Base-by-base conservation (phyloP, 2,797 vertebrate genomes). In the Anolis apletophallus region DNA sequence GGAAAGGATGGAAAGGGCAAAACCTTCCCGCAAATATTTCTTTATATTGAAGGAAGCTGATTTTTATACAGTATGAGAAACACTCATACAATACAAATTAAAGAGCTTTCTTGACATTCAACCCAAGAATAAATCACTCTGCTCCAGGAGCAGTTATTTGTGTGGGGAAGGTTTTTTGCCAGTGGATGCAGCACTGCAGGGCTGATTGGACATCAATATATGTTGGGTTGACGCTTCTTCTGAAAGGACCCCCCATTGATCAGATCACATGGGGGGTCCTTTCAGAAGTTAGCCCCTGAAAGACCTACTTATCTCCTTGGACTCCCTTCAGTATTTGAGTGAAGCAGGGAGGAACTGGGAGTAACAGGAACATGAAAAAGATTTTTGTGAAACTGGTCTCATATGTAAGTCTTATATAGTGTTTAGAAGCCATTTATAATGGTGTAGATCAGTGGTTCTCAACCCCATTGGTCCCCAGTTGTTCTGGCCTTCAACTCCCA, bases 101-200 rank as follows among this genome's bases (percentile, higher is more conserved):
- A 17, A 3, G 34, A 88, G 83, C 59, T 81, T 55, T 13, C 83
- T 76, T 89, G 81, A 59, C 67, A 90, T 82, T 80, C 83, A n/a
- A n/a, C n/a, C n/a, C n/a, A 89, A 79, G 80, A 89, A 64, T 87
- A 50, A 21, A 59, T 87, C 23, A 40, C 2, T 36, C 32, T 83
- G 2, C 8, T 59, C 26, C 14, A 12, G 5, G 54, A 61, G 19
- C 36, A 69, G 40, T 73, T n/a, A n/a, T n/a, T n/a, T n/a, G n/a
- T n/a, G n/a, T n/a, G n/a, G n/a, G n/a, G n/a, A n/a, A n/a, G n/a
- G n/a, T n/a, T n/a, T n/a, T n/a, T n/a, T n/a, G n/a, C n/a, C n/a
- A n/a, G n/a, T n/a, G n/a, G n/a, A n/a, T n/a, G n/a, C n/a, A n/a
- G n/a, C n/a, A n/a, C n/a, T n/a, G n/a, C n/a, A n/a, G n/a, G n/a